A percentile compares a stretch with the other conserved stretches of the same genome.
Conservation (phyloP, 2,113 vertebrate species). For the Corapipo altera region DNA sequence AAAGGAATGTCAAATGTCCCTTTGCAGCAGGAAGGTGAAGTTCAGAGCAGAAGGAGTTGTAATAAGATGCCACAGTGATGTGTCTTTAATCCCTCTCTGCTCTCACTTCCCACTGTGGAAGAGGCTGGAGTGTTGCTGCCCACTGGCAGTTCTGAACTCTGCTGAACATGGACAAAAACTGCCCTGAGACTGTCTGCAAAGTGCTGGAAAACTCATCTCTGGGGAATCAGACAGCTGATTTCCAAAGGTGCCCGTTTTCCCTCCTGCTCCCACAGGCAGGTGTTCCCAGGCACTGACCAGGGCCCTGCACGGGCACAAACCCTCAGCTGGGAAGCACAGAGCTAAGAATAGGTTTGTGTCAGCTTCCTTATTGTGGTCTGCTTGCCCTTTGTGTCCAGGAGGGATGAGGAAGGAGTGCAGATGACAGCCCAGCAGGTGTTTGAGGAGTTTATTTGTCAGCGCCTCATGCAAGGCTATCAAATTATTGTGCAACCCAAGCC, state of each 20-base stretch:
- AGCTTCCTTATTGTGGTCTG: not conserved
- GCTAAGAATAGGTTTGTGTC: not conserved
- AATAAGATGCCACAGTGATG: not conserved
- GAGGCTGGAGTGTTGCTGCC: not conserved
- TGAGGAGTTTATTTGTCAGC: conserved; percentile 97
- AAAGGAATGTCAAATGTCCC: not conserved
- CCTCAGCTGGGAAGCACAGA: not conserved
- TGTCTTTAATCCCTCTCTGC: not conserved
- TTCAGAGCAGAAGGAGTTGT: not conserved
- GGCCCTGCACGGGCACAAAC: not conserved
- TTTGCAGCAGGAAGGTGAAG: not conserved
- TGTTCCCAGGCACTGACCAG: not conserved
- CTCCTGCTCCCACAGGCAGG: not conserved
- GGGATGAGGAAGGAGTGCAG: conserved; percentile 89
- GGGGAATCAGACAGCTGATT: not conserved
- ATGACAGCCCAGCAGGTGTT: conserved; percentile 95
- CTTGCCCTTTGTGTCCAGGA: conserved; percentile 72
- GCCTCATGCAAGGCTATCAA: conserved; percentile 98
- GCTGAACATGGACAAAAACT: not conserved
- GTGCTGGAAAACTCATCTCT: not conserved
- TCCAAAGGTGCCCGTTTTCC: not conserved
- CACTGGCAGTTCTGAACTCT: not conserved
- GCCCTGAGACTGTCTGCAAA: not conserved
- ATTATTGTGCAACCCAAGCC: conserved; percentile 91
- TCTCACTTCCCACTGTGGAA: not conserved